These are phyloP conservation scores for Cyanoderma ruficeps DNA, from an alignment of 2,113 vertebrate species.

Conservation along the genomic window DNA sequence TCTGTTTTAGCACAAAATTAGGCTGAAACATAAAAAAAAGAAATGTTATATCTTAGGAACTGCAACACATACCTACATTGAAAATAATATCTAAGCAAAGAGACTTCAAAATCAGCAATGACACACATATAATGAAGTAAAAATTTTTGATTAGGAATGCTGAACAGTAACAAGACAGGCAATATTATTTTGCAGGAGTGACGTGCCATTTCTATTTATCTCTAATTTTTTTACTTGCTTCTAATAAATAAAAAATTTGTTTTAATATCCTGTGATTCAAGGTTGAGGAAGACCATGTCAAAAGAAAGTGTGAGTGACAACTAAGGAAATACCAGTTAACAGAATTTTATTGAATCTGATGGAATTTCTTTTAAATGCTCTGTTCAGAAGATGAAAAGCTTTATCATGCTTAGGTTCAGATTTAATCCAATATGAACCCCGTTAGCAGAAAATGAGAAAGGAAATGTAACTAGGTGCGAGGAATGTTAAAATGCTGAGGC, in stretches of 20 bases:
- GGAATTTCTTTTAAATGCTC: slow-evolving; percentile 64
- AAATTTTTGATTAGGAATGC: neutral
- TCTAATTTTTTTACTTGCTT: slow-evolving; percentile 5
- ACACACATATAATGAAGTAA: neutral
- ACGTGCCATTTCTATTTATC: slow-evolving; percentile 8
- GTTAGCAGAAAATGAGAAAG: slow-evolving; percentile 72
- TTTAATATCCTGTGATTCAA: slow-evolving; percentile 48
- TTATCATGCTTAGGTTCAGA: slow-evolving; percentile 69
- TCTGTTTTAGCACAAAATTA: neutral
- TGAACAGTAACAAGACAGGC: neutral
- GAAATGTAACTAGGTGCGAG: slow-evolving; percentile 47
- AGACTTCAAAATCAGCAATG: neutral
- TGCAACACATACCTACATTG: neutral
- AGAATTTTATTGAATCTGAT: slow-evolving; percentile 67
- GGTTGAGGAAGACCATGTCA: slow-evolving; percentile 48
- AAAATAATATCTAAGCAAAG: neutral
- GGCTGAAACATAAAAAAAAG: neutral
- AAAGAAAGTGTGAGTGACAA: slow-evolving; percentile 66
- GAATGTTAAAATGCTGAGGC: slow-evolving; percentile 54
- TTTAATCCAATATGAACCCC: slow-evolving; percentile 65
- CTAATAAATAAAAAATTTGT: slow-evolving; percentile 54
- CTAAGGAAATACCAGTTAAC: slow-evolving; percentile 68
- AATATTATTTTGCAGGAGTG: neutral
- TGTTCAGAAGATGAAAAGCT: slow-evolving; percentile 69
- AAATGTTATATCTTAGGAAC: neutral